Evolutionary conservation across 92 coral and sea anemone genomes (phyloP).

Genomic region (Actinostola sp.): DNA sequence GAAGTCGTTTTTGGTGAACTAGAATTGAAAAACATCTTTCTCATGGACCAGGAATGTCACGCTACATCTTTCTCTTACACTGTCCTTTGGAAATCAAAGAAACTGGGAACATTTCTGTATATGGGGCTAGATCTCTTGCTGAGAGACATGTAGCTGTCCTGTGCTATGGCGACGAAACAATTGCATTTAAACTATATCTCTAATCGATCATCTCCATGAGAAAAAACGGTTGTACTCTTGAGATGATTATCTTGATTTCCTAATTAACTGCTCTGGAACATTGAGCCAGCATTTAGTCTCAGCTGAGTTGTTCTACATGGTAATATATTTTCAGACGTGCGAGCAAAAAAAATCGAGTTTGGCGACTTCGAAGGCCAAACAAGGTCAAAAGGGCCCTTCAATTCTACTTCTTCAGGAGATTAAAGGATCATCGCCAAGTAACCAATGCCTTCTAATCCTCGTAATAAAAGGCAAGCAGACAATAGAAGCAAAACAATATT

Average conservation of each 20-base stretch:
- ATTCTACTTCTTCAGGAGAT: slow-evolving; percentile 11
- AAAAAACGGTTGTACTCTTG: no score
- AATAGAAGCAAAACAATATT: neutral
- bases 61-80: neutral
- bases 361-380: neutral
- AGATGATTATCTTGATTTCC: no score
- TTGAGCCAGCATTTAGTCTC: neutral
- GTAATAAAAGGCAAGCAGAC: slow-evolving; percentile 12
- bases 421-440: slow-evolving; percentile 17
- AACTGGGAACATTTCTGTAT: neutral
- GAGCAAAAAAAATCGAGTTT: neutral
- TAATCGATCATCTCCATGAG: no score
- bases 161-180: no score
- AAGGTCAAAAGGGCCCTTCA: slow-evolving; percentile 8
- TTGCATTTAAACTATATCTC: no score
- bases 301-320: neutral
- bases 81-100: neutral
- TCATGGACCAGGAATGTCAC: neutral
- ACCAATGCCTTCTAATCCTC: slow-evolving; percentile 7
- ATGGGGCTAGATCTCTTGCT: neutral
- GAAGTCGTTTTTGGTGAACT: neutral
- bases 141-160: neutral
- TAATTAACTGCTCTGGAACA: neutral
- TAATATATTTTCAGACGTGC: neutral
- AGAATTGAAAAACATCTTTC: neutral